Percentiles rank a stretch among this genome's conserved stretches.
phyloP scores from a whole-genome alignment of 2,113 vertebrate genomes.

The Sander vitreus region DNA sequence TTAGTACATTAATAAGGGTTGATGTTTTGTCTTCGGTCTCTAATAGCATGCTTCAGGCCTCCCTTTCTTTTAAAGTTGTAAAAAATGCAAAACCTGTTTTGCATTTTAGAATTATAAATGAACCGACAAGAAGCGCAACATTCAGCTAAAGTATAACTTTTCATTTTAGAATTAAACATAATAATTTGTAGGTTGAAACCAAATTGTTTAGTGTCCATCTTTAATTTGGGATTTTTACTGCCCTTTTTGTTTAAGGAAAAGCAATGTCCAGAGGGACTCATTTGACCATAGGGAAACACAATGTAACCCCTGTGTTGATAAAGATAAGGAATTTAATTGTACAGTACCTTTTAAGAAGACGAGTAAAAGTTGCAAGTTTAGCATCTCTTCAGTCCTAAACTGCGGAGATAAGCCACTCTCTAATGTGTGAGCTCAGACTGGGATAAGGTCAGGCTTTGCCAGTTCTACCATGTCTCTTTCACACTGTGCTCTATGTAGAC shows the following conservation, averaged over 20 bases:
- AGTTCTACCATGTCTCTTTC: slow-evolving; percentile 52
- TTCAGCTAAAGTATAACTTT: not conserved
- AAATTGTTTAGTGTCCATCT: not conserved
- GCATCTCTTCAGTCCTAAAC: slow-evolving; percentile 30
- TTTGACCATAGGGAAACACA: not conserved
- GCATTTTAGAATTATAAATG: not conserved
- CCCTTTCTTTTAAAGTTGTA: not conserved
- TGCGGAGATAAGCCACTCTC: slow-evolving; percentile 48
- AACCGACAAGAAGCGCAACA: not conserved
- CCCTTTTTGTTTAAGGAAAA: not conserved
- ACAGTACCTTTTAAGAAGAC: slow-evolving; percentile 20
- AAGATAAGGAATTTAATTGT: slow-evolving; percentile 14
- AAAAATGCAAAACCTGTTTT: no score
- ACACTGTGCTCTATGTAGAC: slow-evolving; percentile 49
- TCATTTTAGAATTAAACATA: not conserved
- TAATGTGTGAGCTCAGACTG: slow-evolving; percentile 45
- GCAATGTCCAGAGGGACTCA: not conserved
- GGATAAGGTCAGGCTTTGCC: slow-evolving; percentile 55
- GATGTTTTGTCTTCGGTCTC: not conserved
- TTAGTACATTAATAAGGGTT: not conserved
- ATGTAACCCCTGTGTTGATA: slow-evolving; percentile 1
- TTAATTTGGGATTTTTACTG: not conserved
- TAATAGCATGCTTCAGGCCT: not conserved
- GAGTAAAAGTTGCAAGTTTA: slow-evolving; percentile 49
- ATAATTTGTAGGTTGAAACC: not conserved